Evolutionary conservation across 2,888 invertebrate species (phyloP), one percentile per base, ranked within the genome.

Genomic region (Psylliodes chrysocephalus): DNA sequence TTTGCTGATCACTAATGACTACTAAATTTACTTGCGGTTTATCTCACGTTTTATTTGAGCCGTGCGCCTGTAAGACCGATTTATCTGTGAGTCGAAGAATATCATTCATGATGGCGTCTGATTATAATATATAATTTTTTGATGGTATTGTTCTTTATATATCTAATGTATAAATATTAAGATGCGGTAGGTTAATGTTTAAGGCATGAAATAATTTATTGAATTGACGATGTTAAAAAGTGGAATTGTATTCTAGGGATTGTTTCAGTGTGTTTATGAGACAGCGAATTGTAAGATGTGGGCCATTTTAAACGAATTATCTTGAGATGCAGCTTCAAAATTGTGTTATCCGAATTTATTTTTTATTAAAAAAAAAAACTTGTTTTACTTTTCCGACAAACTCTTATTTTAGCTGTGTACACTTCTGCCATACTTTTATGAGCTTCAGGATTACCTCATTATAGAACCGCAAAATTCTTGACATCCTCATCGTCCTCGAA

Each of bases 1-100:
- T 49, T 49, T 40, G 40, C 57, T 59, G 57, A 59, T 59, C 57
- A 59, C 57, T 59, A 59, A 49, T 28, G 8, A 57, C 46, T 57
- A 40, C 38, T 59, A 15, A 38, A 49, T 49, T 59, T 40, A 40
- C 6, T 17, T 15, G 10, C 17, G 49, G 49, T 49, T 49, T 49
- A 49, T 12, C 49, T 30, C 28, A n/a, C 28, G 12, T 49, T 18
- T n/a, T 42, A 42, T 42, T 42, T 18, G 18, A n/a, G n/a, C n/a
- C n/a, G n/a, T n/a, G n/a, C n/a, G n/a, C n/a, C n/a, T n/a, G n/a
- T n/a, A n/a, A n/a, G n/a, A n/a, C n/a, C n/a, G n/a, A n/a, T n/a
- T n/a, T 42, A 10, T 18, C 2, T 42, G 18, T 42, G 12, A 35
- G 4, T 14, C 14, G 35, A 35, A 35, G 14, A 35, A n/a, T 7